Evolutionary conservation across 2,113 vertebrate genomes (phyloP).

Genomic region (Motacilla alba): DNA sequence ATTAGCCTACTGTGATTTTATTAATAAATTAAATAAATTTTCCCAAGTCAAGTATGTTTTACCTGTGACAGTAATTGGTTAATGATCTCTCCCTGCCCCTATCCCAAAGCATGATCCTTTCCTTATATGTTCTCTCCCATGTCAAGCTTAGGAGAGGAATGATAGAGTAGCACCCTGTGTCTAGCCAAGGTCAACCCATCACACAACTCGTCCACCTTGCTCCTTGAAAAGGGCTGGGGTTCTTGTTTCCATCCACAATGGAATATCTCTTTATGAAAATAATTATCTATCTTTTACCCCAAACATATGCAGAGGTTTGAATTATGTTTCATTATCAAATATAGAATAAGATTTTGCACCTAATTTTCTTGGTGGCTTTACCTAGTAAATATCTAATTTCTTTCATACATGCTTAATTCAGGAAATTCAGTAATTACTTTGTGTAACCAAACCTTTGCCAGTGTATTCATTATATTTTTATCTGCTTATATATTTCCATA

Average conservation of each 20-base stretch:
- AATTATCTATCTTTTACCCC: background rate
- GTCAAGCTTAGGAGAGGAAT: background rate
- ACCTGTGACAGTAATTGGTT: background rate
- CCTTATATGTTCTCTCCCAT: background rate
- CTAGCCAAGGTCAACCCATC: background rate
- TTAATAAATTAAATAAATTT: background rate
- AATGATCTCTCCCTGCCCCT: background rate
- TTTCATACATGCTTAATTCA: background rate
- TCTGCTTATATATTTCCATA: background rate
- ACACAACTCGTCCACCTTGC: background rate
- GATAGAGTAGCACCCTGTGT: background rate
- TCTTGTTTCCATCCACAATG: background rate
- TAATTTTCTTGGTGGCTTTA: background rate
- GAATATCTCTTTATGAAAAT: background rate
- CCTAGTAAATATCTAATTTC: background rate
- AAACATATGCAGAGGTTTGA: background rate
- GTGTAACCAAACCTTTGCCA: background rate
- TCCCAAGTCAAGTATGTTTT: background rate
- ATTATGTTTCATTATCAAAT: background rate
- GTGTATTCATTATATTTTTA: background rate
- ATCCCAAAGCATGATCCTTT: background rate
- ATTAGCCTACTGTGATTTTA: background rate
- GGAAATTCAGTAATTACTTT: background rate
- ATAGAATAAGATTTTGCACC: background rate
- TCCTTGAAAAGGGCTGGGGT: background rate